Base-by-base conservation (phyloP, 2,888 invertebrate genomes). In the Lasioglossum calceatum region DNA sequence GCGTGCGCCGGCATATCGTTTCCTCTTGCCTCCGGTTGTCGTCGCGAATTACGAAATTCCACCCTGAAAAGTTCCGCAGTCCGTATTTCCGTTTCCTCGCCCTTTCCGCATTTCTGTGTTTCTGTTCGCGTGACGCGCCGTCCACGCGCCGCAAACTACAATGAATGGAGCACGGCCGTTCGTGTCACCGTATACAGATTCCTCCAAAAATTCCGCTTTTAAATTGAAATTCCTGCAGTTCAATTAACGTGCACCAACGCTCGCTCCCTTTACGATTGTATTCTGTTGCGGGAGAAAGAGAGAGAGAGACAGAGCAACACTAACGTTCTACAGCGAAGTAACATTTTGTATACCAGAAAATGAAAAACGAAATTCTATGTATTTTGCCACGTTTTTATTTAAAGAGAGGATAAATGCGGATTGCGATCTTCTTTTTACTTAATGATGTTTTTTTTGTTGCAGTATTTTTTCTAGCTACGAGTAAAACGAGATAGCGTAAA, bases 11-110 rank as follows among this genome's bases (percentile, higher is more conserved):
- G 61, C 76, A 39, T 54, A 44, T 39, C 70, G 64, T 54, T 76
- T 36, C 67, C 61, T 64, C 64, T 27, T 14, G 64, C 16, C 64
- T 27, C 5, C 27, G 32, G 1, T 2, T 19, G 42, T 47, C 64
- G 58, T 74, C 77, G 77, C 74, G 77, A 77, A 83, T 86, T 74
- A 47, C 70, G 42, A 79, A 83, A 80, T 83, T 86, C 76, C 83
- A 14, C 10, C 36, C 44, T 27, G 8, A 42, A n/a, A n/a, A 75
- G 54, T 73, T 70, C 64, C 42, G 61, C 75, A 70, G 4, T 54
- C n/a, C 23, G 54, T 19, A n/a, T 64, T 77, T 72, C 77, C 44
- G 54, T n/a, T 54, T n/a, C 54, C n/a, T 54, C n/a, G 54, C 10
- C 54, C 10, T 54, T n/a, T 23, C 10, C 54, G 54, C 54, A 54